These are phyloP conservation scores for Germaria angustata DNA, from an alignment of 2,888 invertebrate species.

Conservation along the genomic window DNA sequence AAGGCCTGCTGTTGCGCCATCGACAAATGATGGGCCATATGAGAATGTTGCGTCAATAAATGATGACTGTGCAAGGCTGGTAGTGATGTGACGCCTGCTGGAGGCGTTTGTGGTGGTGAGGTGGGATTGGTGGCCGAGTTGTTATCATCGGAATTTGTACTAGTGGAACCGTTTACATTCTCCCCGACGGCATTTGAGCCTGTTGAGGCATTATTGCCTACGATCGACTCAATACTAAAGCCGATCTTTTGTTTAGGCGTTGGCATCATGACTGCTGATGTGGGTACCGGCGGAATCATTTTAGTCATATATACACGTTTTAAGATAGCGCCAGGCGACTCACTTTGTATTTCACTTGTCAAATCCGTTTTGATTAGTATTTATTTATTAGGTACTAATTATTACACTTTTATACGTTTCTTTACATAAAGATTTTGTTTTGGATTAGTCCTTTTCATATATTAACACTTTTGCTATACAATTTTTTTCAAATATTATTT, in stretches of 20 bases:
- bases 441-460: constrained; percentile 56
- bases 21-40: constrained; percentile 71
- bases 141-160: constrained; percentile 57
- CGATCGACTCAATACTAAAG: constrained; percentile 96
- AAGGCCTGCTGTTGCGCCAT: constrained; percentile 76
- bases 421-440: neutral
- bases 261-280: constrained; percentile 94
- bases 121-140: constrained; percentile 68
- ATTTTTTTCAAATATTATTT: neutral
- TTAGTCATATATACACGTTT: constrained; percentile 80
- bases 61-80: constrained; percentile 67
- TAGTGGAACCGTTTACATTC: constrained; percentile 65
- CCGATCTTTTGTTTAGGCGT: constrained; percentile 94
- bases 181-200: constrained; percentile 68
- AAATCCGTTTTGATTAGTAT: constrained; percentile 37
- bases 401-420: constrained; percentile 4
- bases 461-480: neutral
- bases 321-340: constrained; percentile 54
- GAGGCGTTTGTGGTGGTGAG: constrained; percentile 77
- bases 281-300: constrained; percentile 98
- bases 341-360: constrained; percentile 13
- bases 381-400: neutral
- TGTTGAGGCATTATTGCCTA: constrained; percentile 84
- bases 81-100: constrained; percentile 63
- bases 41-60: constrained; percentile 68